Base-by-base conservation (phyloP, 2,797 vertebrate species). In the Chelmon rostratus region DNA sequence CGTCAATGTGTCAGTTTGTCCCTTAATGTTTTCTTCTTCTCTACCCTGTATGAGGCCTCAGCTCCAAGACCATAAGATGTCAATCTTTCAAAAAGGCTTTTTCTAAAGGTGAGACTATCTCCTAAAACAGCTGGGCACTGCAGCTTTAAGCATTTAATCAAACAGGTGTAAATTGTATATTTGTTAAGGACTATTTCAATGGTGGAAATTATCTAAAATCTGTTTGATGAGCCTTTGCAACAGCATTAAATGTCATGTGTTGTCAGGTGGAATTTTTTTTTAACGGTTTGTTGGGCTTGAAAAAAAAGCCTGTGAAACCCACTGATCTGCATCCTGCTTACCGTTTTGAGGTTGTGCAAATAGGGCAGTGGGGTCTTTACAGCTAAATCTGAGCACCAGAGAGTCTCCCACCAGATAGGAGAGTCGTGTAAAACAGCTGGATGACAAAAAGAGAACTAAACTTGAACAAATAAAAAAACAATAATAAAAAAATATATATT, bases 381-480 rank as follows among this genome's bases (percentile, higher is more conserved):
- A 79, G 16, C 57, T 42, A 82, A 85, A 88, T 83, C 81, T 71
- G 75, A 87, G 73, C 69, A 28, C 9, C 9, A 35, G 19, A 28
- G 21, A 11, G 46, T 59, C 33, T 64, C 62, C 9, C 37, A 81
- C 40, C 35, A 56, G 65, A n/a, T 70, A 8, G 1, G 3, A 21
- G 35, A 75, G 35, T 40, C 15, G 40, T 4, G 0, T 46, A 6
- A 31, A 46, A 63, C 40, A 9, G 13, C 2, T 4, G 28, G 3
- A 38, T 21, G 5, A 57, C 33, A 66, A 31, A 35, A 35, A 33
- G 37, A 8, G 40, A 40, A 40, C 10, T 18, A 49, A 7, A 49
- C 13, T 11, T 12, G 46, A 46, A 18, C 12, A 49, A 49, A 49
- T 19, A 11, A 67, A 44, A 9, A 8, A 31, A n/a, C 0, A 2